phyloP scores from a whole-genome alignment of 2,888 invertebrate genomes.

The Drosophila imparisetae region DNA sequence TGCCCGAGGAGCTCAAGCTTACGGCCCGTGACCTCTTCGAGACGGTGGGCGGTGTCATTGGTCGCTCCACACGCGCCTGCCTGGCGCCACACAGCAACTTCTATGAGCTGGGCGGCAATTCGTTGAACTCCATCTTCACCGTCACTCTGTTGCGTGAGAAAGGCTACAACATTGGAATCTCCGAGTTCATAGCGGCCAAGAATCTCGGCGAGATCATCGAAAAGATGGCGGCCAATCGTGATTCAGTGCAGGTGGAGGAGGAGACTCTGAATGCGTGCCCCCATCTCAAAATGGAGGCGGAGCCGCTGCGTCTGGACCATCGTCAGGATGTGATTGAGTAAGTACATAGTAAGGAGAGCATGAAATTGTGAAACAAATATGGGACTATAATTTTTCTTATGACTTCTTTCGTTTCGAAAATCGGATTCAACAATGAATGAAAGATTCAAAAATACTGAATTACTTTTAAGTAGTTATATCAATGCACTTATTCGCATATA shows the following conservation, averaged over 20 bases:
- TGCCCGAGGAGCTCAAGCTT: constrained; percentile 86
- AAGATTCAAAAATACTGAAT: background rate
- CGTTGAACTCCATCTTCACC: constrained; percentile 93
- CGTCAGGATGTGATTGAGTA: constrained; percentile 90
- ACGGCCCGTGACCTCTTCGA: constrained; percentile 90
- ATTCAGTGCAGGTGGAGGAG: constrained; percentile 77
- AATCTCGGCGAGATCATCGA: constrained; percentile 89
- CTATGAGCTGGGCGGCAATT: constrained; percentile 94
- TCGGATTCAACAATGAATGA: background rate
- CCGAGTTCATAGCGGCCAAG: constrained; percentile 91
- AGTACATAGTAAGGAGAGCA: constrained; percentile 79
- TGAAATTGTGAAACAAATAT: background rate
- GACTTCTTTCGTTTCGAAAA: background rate
- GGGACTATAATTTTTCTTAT: background rate
- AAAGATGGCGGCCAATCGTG: constrained; percentile 85
- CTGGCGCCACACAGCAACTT: constrained; percentile 90
- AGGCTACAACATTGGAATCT: constrained; percentile 92
- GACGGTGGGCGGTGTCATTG: constrained; percentile 90
- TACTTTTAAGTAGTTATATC: background rate
- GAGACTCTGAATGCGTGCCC: constrained; percentile 78
- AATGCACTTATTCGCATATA: background rate
- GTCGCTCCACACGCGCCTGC: constrained; percentile 87
- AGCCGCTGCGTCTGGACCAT: constrained; percentile 85
- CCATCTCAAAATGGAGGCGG: constrained; percentile 81
- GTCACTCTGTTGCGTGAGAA: constrained; percentile 91